Evolutionary conservation across 2,797 vertebrate genomes (phyloP).

Genomic region (Gallirallus australis): DNA sequence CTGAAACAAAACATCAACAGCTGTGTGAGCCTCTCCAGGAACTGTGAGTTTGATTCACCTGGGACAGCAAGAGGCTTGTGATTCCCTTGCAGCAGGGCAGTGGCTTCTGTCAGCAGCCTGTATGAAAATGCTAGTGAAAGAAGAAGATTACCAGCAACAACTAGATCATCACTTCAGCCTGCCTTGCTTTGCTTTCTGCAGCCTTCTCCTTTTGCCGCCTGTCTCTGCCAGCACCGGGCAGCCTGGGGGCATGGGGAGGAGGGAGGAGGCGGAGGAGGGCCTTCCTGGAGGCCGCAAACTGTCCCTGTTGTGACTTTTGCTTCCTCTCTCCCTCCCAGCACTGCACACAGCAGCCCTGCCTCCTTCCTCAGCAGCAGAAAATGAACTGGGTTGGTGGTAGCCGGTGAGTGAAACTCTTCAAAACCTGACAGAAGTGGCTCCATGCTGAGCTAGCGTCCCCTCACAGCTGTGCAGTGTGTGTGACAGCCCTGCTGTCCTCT

Average conservation of each 20-base stretch:
- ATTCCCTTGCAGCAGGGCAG: neutral
- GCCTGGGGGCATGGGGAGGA: neutral
- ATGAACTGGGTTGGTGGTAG: constrained; percentile 85
- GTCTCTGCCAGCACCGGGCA: neutral
- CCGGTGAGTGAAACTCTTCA: constrained; percentile 70
- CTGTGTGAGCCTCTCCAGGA: neutral
- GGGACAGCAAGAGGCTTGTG: neutral
- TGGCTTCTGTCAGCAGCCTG: neutral
- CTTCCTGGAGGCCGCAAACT: neutral
- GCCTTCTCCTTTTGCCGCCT: neutral
- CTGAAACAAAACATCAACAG: neutral
- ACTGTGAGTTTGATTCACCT: neutral
- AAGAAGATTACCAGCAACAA: neutral
- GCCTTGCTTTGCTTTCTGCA: rapidly evolving
- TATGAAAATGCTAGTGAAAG: neutral
- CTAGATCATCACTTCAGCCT: neutral
- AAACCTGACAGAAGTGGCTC: neutral
- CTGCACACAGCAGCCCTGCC: rapidly evolving
- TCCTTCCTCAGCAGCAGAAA: neutral
- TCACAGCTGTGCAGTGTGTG: neutral
- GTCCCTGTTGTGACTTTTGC: neutral
- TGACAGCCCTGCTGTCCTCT: neutral
- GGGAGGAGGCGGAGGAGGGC: neutral
- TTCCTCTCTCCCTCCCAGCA: rapidly evolving
- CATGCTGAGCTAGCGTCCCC: neutral